These are phyloP conservation scores for Mesorhabditis belari DNA, from an alignment of 2,888 invertebrate genomes.

Conservation along the genomic window DNA sequence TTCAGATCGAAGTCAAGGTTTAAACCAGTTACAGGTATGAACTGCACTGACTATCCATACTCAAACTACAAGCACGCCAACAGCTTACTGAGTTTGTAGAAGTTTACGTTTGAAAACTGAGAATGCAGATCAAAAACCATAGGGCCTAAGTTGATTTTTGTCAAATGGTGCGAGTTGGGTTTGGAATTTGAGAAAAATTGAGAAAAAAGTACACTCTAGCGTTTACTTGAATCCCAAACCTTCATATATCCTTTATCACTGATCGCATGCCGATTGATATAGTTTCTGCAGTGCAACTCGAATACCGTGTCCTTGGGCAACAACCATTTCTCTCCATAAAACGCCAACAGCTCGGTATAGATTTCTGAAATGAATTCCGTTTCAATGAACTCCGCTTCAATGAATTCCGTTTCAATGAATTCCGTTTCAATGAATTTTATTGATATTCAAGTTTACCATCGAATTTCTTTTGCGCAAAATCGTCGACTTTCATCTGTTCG, in stretches of 20 bases:
- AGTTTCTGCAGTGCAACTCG: constrained; percentile 51
- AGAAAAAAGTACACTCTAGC: not conserved
- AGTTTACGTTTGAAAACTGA: too few relatives aligned
- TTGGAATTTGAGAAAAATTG: not conserved
- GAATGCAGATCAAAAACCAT: too few relatives aligned
- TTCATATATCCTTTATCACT: constrained; percentile 42
- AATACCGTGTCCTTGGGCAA: constrained; percentile 42
- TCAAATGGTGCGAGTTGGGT: not conserved
- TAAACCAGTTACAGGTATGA: too few relatives aligned
- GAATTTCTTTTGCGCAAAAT: constrained; percentile 39
- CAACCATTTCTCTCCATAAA: constrained; percentile 38
- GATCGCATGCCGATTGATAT: constrained; percentile 53
- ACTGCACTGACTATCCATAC: too few relatives aligned
- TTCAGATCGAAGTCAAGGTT: not conserved
- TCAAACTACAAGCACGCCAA: too few relatives aligned
- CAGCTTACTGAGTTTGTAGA: too few relatives aligned
- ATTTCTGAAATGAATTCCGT: constrained; percentile 37
- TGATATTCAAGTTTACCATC: constrained; percentile 17
- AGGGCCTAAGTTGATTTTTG: too few relatives aligned
- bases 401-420: too few relatives aligned
- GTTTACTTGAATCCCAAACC: constrained; percentile 11
- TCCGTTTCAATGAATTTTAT: not conserved
- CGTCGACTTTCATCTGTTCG: constrained; percentile 41
- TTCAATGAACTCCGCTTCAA: constrained; percentile 44
- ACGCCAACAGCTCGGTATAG: constrained; percentile 30